Conservation (phyloP, 2,888 invertebrate species). For the Erebia epiphron region DNA sequence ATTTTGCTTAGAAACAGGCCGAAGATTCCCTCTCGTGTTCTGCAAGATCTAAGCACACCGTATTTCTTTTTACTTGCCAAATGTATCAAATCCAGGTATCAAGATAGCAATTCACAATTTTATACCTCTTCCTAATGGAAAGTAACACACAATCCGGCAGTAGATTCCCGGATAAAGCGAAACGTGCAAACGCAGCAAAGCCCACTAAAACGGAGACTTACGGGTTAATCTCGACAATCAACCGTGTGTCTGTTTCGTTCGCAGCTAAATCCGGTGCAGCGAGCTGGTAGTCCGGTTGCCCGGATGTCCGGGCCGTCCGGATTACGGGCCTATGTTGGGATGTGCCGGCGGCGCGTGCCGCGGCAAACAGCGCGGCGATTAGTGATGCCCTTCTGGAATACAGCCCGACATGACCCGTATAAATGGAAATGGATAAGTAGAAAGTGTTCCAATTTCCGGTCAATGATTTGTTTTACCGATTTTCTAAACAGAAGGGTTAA, state of each 20-base stretch:
- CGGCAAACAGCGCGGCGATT: constrained; percentile 70
- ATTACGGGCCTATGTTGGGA: constrained; percentile 63
- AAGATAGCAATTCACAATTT: not conserved
- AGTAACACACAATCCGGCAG: constrained; percentile 17
- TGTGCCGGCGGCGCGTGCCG: constrained; percentile 68
- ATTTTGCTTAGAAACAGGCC: not conserved
- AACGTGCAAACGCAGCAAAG: constrained; percentile 48
- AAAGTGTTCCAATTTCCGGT: constrained; percentile 41
- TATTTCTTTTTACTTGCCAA: not conserved
- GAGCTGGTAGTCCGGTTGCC: constrained; percentile 37
- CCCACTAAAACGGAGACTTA: constrained; percentile 55
- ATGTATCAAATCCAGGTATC: not conserved
- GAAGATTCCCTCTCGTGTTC: not conserved
- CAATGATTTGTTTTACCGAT: constrained; percentile 3
- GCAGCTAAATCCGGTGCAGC: constrained; percentile 62
- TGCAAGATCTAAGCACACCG: not conserved
- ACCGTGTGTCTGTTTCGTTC: constrained; percentile 68
- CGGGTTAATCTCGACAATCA: constrained; percentile 75
- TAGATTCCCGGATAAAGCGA: constrained; percentile 32
- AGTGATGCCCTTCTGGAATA: constrained; percentile 67
- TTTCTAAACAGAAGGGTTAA: not conserved
- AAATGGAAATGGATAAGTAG: constrained; percentile 63
- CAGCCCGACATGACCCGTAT: constrained; percentile 49
- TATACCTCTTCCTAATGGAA: constrained; percentile 5
- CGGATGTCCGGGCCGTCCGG: constrained; percentile 55